Base-by-base conservation (phyloP, 2,113 vertebrate species). In the Cebus imitator region DNA sequence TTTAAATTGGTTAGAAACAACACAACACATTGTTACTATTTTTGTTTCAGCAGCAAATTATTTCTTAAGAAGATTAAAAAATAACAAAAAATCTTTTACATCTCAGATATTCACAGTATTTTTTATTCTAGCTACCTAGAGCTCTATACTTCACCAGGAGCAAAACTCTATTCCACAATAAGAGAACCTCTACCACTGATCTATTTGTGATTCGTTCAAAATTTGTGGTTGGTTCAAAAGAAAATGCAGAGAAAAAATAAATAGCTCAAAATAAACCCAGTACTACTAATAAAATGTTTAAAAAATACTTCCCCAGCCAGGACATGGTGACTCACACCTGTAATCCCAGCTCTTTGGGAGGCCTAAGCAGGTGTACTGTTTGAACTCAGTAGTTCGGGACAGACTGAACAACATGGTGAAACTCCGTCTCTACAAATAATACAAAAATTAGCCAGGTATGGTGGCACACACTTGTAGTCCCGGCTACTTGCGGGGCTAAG, bases 1-100 rank as follows among this genome's bases (percentile, higher is more conserved):
- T 91, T 96, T 85, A 57, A 93, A 78, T 58, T 92, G 72, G n/a
- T 80, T 86, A 88, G 58, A 93, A 94, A 86, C 55, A 97, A 68
- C 21, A 48, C 11, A 90, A 73, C 43, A 92, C 9, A 87, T 0
- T 58, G 55, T 78, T 70, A 89, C 7, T 87, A 66, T 70, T 94
- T 92, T 93, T 82, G n/a, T 23, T 95, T 96, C 64, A 81, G 70
- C 43, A 93, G 57, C 6, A 40, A 85, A 72, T 78, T 73, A 52
- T 85, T 72, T 96, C 90, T 57, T 87, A 75, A 91, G 55, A 37
- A 82, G 16, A 94, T 23, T 75, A 13, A 91, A 94, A 95, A 75
- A 70, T 37, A 79, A n/a, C 8, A 58, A 66, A 68, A 86, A 70
- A 86, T 5, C 4, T 48, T 86, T 94, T 61, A 35, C 83, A 85